A percentile compares a stretch with the other conserved stretches of the same genome.
These are phyloP conservation scores for Urocitellus parryii DNA, from an alignment of 2,113 vertebrate genomes.

Conservation along the genomic window DNA sequence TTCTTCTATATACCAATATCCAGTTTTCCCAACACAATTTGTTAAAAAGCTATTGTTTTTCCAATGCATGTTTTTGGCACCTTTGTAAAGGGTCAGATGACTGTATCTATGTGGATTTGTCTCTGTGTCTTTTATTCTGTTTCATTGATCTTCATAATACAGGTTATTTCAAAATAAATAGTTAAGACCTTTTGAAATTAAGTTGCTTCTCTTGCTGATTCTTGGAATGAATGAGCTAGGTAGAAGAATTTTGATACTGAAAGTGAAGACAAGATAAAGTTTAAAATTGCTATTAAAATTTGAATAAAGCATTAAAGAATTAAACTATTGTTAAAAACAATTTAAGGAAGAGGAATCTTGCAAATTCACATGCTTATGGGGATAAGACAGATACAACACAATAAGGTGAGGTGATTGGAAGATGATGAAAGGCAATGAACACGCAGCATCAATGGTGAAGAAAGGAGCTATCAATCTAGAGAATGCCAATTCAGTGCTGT, in stretches of 20 bases:
- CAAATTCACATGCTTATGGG: background rate
- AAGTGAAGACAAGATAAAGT: background rate
- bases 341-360: background rate
- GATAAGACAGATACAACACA: background rate
- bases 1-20: no score
- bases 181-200: constrained; percentile 58
- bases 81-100: no score
- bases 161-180: constrained; percentile 14
- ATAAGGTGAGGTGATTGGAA: background rate
- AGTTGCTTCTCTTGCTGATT: background rate
- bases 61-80: no score
- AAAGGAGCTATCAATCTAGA: background rate
- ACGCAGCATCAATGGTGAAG: background rate
- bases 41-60: no score
- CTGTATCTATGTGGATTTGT: no score
- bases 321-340: background rate
- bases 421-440: background rate
- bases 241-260: background rate
- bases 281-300: constrained; percentile 49
- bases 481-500: background rate
- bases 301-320: background rate
- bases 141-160: no score
- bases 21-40: no score
- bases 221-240: background rate
- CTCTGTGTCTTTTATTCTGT: no score